These are phyloP conservation scores for Lagopus leucura DNA, from an alignment of 2,113 vertebrate species.

Conservation along the genomic window DNA sequence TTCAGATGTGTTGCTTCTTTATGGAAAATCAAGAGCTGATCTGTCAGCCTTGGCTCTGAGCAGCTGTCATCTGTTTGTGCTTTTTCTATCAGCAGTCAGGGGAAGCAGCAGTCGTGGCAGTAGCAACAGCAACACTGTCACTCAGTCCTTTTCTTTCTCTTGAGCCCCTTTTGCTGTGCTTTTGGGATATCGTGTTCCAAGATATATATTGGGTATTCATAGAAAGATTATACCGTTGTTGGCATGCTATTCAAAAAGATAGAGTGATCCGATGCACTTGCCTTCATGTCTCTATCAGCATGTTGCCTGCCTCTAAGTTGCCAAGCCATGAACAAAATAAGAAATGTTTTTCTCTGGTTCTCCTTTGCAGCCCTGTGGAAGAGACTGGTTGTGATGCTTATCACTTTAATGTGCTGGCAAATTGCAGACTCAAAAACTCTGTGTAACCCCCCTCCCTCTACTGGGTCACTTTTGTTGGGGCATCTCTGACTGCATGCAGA, in stretches of 20 bases:
- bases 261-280: not conserved
- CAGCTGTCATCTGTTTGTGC: not conserved
- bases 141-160: not conserved
- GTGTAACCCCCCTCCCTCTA: not conserved
- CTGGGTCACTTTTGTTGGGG: not conserved
- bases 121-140: not conserved
- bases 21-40: not conserved
- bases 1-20: not conserved
- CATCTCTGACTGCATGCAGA: not conserved
- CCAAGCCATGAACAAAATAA: not conserved
- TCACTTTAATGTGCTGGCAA: not conserved
- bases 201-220: not conserved
- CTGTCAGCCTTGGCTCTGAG: not conserved
- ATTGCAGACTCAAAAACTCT: not conserved
- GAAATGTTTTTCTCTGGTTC: not conserved
- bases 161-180: not conserved
- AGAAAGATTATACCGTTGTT: not conserved
- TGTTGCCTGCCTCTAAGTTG: not conserved
- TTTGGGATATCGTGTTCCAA: not conserved
- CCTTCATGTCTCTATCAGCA: not conserved
- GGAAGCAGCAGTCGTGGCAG: not conserved
- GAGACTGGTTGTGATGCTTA: not conserved
- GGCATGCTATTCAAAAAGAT: not conserved
- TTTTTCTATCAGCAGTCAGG: not conserved
- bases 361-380: not conserved